Evolutionary conservation across 2,797 vertebrate species (phyloP).

Genomic region (Yasuhikotakia modesta): DNA sequence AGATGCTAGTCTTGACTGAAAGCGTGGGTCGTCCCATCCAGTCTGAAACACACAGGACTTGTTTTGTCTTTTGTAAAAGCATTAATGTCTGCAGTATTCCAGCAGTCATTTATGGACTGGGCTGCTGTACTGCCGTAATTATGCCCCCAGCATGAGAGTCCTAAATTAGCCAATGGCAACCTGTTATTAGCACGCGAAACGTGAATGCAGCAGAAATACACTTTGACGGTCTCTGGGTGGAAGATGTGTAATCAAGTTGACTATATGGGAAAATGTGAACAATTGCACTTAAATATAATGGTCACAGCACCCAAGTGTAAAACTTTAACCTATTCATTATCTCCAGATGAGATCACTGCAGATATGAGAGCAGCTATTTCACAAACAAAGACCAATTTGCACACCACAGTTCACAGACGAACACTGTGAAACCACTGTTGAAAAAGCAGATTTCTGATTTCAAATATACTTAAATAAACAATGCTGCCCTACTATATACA

Average conservation of each 20-base stretch:
- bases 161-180: slow-evolving; percentile 46
- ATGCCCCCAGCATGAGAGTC: slow-evolving; percentile 61
- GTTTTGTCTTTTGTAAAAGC: slow-evolving; percentile 54
- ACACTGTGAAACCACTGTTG: too few relatives aligned
- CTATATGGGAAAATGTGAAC: slow-evolving; percentile 3
- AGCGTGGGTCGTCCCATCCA: slow-evolving; percentile 29
- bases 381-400: too few relatives aligned
- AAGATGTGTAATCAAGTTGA: slow-evolving; percentile 40
- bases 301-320: background rate
- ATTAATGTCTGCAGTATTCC: slow-evolving; percentile 58
- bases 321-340: slow-evolving; percentile 4
- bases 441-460: too few relatives aligned
- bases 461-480: too few relatives aligned
- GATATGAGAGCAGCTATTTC: too few relatives aligned
- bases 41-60: slow-evolving; percentile 58
- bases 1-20: slow-evolving; percentile 38
- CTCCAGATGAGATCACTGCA: background rate
- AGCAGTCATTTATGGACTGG: slow-evolving; percentile 64
- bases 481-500: too few relatives aligned
- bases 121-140: slow-evolving; percentile 68
- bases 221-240: background rate
- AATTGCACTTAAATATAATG: slow-evolving; percentile 2
- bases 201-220: slow-evolving; percentile 47
- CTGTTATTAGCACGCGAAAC: slow-evolving; percentile 59
- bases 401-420: too few relatives aligned